These are phyloP conservation scores for Hirtodrosophila cameraria DNA, from an alignment of 2,888 invertebrate genomes.

Conservation along the genomic window DNA sequence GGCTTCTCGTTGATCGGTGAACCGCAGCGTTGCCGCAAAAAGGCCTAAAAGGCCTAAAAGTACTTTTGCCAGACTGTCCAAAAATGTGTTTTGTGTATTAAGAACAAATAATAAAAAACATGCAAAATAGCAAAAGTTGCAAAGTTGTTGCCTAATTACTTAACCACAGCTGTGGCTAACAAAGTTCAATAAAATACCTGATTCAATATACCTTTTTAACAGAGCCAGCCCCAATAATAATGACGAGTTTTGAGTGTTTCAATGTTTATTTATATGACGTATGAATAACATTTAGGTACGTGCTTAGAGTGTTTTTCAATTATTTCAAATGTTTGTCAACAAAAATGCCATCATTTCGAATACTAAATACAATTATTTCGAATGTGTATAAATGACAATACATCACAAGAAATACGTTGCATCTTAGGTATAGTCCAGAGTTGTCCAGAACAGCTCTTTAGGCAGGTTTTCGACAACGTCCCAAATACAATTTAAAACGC, in stretches of 20 bases:
- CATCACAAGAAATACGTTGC: neutral
- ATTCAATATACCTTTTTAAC: neutral
- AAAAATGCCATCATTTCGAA: too few species aligned
- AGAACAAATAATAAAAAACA: neutral
- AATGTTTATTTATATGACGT: conserved; percentile 21
- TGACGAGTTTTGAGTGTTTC: neutral
- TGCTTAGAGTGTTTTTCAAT: conserved; percentile 3
- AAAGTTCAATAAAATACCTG: neutral
- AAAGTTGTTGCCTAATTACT: conserved; percentile 6
- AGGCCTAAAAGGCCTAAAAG: conserved; percentile 18
- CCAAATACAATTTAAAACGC: conserved; percentile 33
- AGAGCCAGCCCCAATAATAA: neutral
- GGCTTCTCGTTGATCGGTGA: conserved; percentile 28
- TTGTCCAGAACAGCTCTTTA: conserved; percentile 15
- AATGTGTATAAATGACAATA: too few species aligned
- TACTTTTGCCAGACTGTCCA: neutral
- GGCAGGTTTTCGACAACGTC: conserved; percentile 55
- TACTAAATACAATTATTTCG: too few species aligned
- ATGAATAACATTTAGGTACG: conserved; percentile 18
- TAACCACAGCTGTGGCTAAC: neutral
- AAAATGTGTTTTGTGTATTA: conserved; percentile 2
- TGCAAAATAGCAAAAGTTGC: neutral
- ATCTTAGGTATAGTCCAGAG: neutral
- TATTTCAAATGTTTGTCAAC: neutral
- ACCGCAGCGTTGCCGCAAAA: conserved; percentile 34